Evolutionary conservation across 2,113 vertebrate genomes (phyloP).

Genomic region (Hucho hucho): DNA sequence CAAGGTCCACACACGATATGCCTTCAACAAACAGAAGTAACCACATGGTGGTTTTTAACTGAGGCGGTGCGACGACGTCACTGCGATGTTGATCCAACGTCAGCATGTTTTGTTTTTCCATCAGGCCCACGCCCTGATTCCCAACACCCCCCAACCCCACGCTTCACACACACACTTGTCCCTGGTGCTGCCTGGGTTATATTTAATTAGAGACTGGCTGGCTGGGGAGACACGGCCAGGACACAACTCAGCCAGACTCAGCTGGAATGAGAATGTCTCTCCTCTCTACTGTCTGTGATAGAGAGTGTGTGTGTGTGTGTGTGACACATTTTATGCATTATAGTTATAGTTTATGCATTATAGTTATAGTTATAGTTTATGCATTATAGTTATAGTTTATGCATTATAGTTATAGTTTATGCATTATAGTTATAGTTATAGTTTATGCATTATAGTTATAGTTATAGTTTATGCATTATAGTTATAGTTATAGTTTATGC

Average conservation of each 20-base stretch:
- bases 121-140: slow-evolving; percentile 7
- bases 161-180: neutral
- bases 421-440: no score
- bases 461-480: no score
- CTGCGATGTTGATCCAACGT: neutral
- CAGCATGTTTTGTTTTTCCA: slow-evolving; percentile 26
- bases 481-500: no score
- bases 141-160: no score
- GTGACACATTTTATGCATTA: no score
- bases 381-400: no score
- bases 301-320: no score
- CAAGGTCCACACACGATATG: neutral
- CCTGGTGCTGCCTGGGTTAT: slow-evolving; percentile 11
- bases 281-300: neutral
- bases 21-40: neutral
- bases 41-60: neutral
- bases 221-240: slow-evolving; percentile 12
- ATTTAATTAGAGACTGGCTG: slow-evolving; percentile 13
- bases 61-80: slow-evolving; percentile 7
- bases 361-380: no score
- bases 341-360: no score
- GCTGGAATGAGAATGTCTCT: slow-evolving; percentile 1
- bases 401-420: no score
- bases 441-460: no score
- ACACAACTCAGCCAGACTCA: slow-evolving; percentile 23